Percentiles rank a stretch among this genome's conserved stretches.
phyloP scores from a whole-genome alignment of 2,797 vertebrate genomes.

The Anguilla pacifica region DNA sequence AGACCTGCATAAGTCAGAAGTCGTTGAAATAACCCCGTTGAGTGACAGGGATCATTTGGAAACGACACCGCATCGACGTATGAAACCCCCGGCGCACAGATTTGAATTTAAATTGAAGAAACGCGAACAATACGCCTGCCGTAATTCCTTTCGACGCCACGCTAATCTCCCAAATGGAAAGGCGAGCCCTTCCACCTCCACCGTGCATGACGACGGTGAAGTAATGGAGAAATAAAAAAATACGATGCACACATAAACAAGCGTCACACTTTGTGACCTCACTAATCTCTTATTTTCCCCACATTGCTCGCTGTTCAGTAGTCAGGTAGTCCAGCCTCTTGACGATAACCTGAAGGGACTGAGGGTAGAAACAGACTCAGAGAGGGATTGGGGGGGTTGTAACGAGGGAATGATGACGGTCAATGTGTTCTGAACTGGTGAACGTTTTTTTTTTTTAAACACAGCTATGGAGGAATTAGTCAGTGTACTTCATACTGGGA shows the following conservation, averaged over 20 bases:
- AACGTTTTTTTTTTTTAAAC: neutral
- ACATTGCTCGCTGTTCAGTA: neutral
- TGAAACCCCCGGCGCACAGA: neutral
- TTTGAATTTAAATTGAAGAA: constrained; percentile 11
- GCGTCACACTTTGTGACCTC: neutral
- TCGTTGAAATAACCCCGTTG: neutral
- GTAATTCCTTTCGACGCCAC: neutral
- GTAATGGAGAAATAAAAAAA: neutral
- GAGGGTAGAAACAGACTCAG: neutral
- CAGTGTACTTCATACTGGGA: neutral
- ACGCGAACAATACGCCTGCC: neutral
- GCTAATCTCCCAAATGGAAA: neutral
- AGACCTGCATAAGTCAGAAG: neutral
- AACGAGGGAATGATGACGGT: neutral
- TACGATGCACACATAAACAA: neutral
- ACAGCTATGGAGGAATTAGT: neutral
- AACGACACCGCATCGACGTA: neutral
- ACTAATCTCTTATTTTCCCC: neutral
- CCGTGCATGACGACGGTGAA: neutral
- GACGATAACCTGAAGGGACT: neutral
- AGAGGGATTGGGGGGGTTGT: neutral
- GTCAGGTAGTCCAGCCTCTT: neutral
- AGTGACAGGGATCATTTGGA: neutral
- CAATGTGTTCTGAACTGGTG: neutral
- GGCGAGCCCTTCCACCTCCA: neutral